A percentile compares a stretch with the other conserved stretches of the same genome.
phyloP scores from a whole-genome alignment of 2,797 vertebrate genomes.

The Tragelaphus eurycerus region DNA sequence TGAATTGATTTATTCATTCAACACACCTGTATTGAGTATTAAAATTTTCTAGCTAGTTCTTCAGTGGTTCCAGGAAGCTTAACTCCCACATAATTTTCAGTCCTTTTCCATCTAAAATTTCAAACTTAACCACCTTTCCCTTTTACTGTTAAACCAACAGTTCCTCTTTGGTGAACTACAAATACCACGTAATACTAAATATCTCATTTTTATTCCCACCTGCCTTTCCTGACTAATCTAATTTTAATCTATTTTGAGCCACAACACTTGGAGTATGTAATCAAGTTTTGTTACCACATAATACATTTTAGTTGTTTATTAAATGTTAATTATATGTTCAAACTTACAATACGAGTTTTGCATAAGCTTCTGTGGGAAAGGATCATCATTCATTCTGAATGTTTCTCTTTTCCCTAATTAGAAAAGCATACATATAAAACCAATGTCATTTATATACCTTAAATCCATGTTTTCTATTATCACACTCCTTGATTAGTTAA shows the following conservation, averaged over 20 bases:
- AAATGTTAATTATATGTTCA: not conserved
- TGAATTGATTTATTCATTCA: not conserved
- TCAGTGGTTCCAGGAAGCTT: not conserved
- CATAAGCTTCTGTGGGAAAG: not conserved
- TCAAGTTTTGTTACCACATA: not conserved
- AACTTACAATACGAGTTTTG: not conserved
- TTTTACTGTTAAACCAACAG: not conserved
- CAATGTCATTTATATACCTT: not conserved
- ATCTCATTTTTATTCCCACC: not conserved
- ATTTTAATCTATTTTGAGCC: not conserved
- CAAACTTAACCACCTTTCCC: not conserved
- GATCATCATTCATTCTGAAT: not conserved
- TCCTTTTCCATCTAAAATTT: not conserved
- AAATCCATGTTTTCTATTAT: not conserved
- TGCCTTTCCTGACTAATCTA: not conserved
- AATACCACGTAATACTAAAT: not conserved
- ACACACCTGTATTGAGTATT: no score
- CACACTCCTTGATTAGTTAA: not conserved
- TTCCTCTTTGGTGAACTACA: not conserved
- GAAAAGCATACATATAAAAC: not conserved
- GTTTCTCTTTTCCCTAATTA: not conserved
- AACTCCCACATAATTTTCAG: not conserved
- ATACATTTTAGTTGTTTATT: not conserved
- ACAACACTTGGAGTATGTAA: not conserved
- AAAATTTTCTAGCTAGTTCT: not conserved